phyloP scores from a whole-genome alignment of 2,888 invertebrate genomes.

The Eubasilissa splendida region DNA sequence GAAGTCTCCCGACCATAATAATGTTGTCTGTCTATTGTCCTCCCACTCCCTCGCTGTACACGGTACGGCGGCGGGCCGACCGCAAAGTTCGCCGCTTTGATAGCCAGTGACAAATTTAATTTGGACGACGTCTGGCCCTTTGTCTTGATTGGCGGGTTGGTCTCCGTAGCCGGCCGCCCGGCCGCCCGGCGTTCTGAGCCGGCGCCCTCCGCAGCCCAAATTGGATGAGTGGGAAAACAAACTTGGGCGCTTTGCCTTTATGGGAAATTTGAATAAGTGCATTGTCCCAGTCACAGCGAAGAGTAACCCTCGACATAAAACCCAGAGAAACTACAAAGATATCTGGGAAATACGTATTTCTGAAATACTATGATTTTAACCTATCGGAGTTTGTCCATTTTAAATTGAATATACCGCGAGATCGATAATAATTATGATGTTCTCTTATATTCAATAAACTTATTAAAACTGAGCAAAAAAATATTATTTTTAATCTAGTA shows the following conservation, averaged over 20 bases:
- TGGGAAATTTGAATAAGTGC: conserved; percentile 38
- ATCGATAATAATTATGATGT: no score
- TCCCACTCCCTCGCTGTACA: neutral
- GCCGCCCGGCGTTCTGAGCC: neutral
- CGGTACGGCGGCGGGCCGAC: neutral
- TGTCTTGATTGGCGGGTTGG: conserved; percentile 49
- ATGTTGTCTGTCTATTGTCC: conserved; percentile 25
- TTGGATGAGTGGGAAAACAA: conserved; percentile 42
- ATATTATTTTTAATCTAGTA: no score
- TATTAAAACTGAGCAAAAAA: no score
- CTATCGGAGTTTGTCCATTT: no score
- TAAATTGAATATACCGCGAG: no score
- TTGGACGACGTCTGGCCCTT: conserved; percentile 50
- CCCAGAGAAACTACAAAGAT: no score
- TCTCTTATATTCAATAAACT: no score
- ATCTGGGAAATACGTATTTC: no score
- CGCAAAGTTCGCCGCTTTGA: conserved; percentile 46
- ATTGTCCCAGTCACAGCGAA: conserved; percentile 8
- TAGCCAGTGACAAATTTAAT: conserved; percentile 55
- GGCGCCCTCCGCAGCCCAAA: conserved; percentile 5
- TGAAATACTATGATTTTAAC: no score
- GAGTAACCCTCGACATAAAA: neutral
- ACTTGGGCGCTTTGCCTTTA: conserved; percentile 32
- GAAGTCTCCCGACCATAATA: conserved; percentile 28
- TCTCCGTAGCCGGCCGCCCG: neutral